Percentiles rank a stretch among this genome's conserved stretches.
phyloP scores from a whole-genome alignment of 2,113 vertebrate genomes.

The Natator depressus region DNA sequence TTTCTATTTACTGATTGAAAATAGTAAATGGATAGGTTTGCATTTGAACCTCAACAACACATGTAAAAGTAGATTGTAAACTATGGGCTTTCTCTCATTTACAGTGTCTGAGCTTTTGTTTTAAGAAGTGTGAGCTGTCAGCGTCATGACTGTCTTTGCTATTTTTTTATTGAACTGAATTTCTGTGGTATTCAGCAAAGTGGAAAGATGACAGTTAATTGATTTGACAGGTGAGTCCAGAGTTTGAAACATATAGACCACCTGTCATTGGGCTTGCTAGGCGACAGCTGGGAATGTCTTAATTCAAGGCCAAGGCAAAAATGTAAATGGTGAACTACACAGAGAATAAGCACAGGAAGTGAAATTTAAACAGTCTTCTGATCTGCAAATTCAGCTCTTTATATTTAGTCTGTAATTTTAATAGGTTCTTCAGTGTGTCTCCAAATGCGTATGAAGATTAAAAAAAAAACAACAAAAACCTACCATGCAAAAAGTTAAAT shows the following conservation, averaged over 20 bases:
- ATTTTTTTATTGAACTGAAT: background rate
- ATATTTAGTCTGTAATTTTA: slow-evolving; percentile 6
- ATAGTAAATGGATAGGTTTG: background rate
- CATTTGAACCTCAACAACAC: background rate
- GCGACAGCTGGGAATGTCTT: background rate
- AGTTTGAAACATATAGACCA: background rate
- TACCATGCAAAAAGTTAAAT: background rate
- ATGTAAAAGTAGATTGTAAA: background rate
- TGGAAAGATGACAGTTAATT: background rate
- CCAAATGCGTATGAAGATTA: background rate
- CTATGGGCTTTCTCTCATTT: background rate
- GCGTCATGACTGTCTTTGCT: background rate
- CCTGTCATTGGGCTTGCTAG: slow-evolving; percentile 7
- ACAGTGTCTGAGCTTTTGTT: background rate
- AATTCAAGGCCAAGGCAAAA: background rate
- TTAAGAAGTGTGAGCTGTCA: background rate
- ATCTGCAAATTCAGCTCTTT: slow-evolving; percentile 40
- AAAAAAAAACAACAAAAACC: background rate
- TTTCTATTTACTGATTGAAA: background rate
- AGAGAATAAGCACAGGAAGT: background rate
- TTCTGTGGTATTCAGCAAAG: background rate
- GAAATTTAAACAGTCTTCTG: slow-evolving; percentile 15
- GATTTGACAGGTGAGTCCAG: background rate
- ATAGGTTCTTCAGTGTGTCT: background rate
- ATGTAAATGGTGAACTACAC: background rate